Evolutionary conservation across 1,140 invertebrate genomes (phyloP).

Genomic region (Belonocnema kinseyi): DNA sequence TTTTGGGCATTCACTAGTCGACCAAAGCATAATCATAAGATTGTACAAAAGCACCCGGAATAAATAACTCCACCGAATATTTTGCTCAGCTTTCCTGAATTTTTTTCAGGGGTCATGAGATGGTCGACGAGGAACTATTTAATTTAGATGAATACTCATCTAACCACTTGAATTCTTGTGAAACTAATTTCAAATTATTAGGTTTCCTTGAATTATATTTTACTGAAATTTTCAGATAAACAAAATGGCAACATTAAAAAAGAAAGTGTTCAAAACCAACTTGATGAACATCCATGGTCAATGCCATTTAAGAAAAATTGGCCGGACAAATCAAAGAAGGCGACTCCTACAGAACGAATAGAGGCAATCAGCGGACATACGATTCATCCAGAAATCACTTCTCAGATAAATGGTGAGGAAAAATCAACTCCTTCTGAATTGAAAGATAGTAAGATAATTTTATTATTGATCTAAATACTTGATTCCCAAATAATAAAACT

Average conservation of each 20-base stretch:
- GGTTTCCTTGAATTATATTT: neutral
- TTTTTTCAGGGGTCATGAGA: neutral
- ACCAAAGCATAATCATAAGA: neutral
- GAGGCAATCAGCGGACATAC: constrained; percentile 41
- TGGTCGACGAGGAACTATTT: neutral
- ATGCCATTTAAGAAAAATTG: constrained; percentile 39
- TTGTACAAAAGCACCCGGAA: neutral
- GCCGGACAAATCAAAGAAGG: constrained; percentile 35
- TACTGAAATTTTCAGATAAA: neutral
- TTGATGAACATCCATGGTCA: constrained; percentile 36
- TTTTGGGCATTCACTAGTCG: neutral
- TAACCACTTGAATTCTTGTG: no score
- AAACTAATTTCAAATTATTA: no score
- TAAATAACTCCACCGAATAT: constrained; percentile 5
- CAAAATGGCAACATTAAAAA: neutral
- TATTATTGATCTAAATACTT: no score
- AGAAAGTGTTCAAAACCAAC: constrained; percentile 6
- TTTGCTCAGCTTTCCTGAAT: neutral
- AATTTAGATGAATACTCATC: neutral
- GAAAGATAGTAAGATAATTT: constrained; percentile 38
- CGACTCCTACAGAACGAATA: constrained; percentile 34
- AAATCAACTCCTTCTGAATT: constrained; percentile 4
- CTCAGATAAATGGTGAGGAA: neutral
- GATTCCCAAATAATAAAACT: no score
- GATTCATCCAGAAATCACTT: constrained; percentile 44